These are phyloP conservation scores for Edolisoma coerulescens DNA, from an alignment of 2,113 vertebrate species.

Conservation along the genomic window DNA sequence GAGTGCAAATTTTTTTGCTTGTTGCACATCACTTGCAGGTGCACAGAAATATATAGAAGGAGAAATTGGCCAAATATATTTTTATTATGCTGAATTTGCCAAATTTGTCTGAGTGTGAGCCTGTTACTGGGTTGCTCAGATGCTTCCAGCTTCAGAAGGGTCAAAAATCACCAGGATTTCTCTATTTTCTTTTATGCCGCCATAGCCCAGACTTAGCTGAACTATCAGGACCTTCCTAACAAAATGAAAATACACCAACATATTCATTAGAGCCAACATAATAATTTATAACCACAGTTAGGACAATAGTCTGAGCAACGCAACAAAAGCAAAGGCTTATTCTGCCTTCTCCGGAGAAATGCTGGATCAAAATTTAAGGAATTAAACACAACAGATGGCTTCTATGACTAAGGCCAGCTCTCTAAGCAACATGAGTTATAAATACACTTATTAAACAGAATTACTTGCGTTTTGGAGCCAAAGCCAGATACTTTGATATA, in stretches of 20 bases:
- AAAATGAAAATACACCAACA: not conserved
- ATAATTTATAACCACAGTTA: not conserved
- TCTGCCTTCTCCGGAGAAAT: not conserved
- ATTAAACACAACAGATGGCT: constrained; percentile 25
- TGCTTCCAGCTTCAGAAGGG: not conserved
- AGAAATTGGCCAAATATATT: not conserved
- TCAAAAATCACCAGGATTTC: not conserved
- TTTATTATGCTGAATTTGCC: not conserved
- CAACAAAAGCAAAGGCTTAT: not conserved
- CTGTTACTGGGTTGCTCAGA: not conserved
- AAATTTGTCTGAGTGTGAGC: not conserved
- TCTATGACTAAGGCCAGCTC: constrained; percentile 10
- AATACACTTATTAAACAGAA: constrained; percentile 45
- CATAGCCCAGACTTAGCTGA: not conserved
- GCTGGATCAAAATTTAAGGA: not conserved
- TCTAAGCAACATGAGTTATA: not conserved
- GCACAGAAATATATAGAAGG: not conserved
- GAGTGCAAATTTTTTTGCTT: not conserved
- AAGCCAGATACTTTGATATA: not conserved
- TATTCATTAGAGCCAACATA: not conserved
- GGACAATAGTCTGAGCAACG: not conserved
- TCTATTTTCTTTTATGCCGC: not conserved
- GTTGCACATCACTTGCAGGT: constrained; percentile 6
- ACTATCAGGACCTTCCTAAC: not conserved
- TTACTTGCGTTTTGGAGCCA: not conserved